Base-by-base conservation (phyloP, 2,113 vertebrate species). In the Elachura formosa region DNA sequence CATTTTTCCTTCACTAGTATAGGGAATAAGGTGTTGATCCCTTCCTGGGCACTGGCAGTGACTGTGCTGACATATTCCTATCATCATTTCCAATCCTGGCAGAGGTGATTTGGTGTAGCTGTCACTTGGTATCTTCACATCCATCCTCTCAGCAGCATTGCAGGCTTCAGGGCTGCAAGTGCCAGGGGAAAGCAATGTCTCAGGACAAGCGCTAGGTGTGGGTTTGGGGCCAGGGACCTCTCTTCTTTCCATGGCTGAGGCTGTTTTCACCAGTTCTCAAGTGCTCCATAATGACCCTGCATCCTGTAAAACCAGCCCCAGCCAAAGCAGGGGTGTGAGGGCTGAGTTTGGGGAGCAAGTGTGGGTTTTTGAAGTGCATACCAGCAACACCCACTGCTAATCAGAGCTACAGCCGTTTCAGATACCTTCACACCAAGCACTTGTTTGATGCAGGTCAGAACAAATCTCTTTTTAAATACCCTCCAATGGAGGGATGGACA, bases 401-500 rank as follows among this genome's bases (percentile, higher is more conserved):
- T 36, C 22, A 63, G 36, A 82, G 28, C 31, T 28, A 63, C 33
- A 59, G 33, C 26, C n/a, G n/a, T n/a, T n/a, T 69, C 45, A 89
- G 56, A 54, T 28, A 76, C 22, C 51, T 54, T 64, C 33, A n/a
- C 24, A 46, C 10, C 62, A 64, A 82, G 33, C 22, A 43, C 34
- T 3, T 15, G 10, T 62, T 75, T 67, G 48, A 51, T 80, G 59
- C 28, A 76, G 29, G 13, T 66, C 2, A 15, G 33, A 83, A 66
- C 29, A 40, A 52, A 49, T 11, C 26, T 63, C 43, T 43, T 84
- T 82, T 79, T 29, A 72, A 91, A 83, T 29, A 21, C 23, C n/a
- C 13, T 4, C 1, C 1, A 13, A 33, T 77, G 25, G 11, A n/a
- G n/a, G 41, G 0, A 3, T 36, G 40, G 43, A 28, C 17, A 26